These are phyloP conservation scores for Synergus laeviventris DNA, from an alignment of 2,888 invertebrate genomes.

Conservation along the genomic window DNA sequence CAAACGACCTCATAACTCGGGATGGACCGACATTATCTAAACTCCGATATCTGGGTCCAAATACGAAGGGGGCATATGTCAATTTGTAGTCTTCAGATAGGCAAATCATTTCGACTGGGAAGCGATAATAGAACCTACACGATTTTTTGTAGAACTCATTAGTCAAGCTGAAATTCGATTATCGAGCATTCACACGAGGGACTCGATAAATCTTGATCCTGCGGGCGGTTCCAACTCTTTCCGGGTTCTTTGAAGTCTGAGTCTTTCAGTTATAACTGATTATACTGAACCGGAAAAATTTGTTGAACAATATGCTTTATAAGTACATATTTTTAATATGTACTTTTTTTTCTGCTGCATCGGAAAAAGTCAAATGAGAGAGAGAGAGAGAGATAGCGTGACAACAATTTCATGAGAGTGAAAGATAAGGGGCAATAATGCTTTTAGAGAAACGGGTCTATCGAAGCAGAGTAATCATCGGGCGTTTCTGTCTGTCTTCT, in stretches of 20 bases:
- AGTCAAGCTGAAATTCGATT: constrained; percentile 10
- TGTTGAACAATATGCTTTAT: background rate
- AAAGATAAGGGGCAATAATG: background rate
- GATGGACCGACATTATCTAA: background rate
- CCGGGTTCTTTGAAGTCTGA: background rate
- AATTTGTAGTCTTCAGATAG: constrained; percentile 6
- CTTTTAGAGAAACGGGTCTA: background rate
- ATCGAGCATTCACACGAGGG: background rate
- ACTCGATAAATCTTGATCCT: background rate
- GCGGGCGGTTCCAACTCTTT: background rate
- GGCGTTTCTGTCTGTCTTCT: constrained; percentile 22
- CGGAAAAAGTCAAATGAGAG: background rate
- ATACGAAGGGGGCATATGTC: background rate
- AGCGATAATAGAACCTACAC: background rate
- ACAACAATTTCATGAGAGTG: background rate
- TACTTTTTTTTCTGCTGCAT: background rate
- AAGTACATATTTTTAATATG: too few relatives aligned
- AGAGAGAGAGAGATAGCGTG: background rate
- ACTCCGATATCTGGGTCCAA: background rate
- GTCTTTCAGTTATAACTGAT: background rate
- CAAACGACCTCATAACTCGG: constrained; percentile 11
- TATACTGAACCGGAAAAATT: background rate
- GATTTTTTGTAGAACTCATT: constrained; percentile 1
- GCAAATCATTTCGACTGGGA: background rate
- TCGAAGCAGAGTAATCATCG: background rate